Base-by-base conservation (phyloP, 2,797 vertebrate species). In the Otolemur crassicaudatus region DNA sequence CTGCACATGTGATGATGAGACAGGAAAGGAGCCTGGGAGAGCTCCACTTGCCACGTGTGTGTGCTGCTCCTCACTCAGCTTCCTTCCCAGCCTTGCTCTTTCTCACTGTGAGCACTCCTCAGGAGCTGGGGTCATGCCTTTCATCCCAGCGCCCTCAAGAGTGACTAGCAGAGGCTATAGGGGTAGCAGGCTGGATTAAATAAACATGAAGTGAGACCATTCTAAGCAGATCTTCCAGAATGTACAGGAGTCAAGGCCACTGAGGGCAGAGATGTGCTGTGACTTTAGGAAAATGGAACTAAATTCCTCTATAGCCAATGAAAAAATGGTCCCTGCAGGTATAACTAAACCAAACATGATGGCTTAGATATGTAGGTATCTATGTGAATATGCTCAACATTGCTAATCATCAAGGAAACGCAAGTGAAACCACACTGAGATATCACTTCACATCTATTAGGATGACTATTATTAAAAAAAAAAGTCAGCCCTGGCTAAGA, bases 51-150 rank as follows among this genome's bases (percentile, higher is more conserved):
- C 7, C 34, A 17, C 22, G 0, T 76, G 2, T 37, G n/a, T 73
- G 6, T 34, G 34, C 49, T 73, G 16, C 2, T 73, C 16, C 23
- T 6, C 19, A 7, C n/a, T 13, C 5, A 1, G 16, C 31, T 37
- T 31, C 84, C 61, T n/a, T 87, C 40, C 11, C 1, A 60, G 53
- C 3, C 73, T 85, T 8, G 5, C 40, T 73, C 72, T 40, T 29
- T 65, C 27, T 87, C 6, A 3, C 3, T 2, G 14, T 7, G 7
- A 5, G 4, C 11, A 13, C 60, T 87, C 34, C 58, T 70, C 5
- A 5, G 72, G 6, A 25, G 10, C 5, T 22, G n/a, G 1, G 1
- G 3, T 29, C 3, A 1, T 25, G 6, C 14, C 14, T 34, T 87
- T 72, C 27, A 20, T 7, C 0, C 11, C 37, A 20, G 23, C 84